Evolutionary conservation across 2,888 invertebrate genomes (phyloP).

Genomic region (Augiades crinisus): DNA sequence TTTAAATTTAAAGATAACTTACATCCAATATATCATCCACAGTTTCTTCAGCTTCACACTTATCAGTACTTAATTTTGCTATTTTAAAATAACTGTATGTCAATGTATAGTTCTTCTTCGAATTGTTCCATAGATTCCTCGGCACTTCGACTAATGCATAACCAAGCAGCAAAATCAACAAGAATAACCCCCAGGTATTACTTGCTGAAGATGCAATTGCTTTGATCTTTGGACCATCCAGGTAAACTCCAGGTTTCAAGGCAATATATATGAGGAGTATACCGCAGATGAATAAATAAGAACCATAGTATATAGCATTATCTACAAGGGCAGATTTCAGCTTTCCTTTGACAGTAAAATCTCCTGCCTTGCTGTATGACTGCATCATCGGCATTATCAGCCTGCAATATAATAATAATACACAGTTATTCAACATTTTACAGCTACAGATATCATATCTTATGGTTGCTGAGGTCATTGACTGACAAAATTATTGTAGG

Average conservation of each 20-base stretch:
- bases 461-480: too few relatives aligned
- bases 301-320: slow-evolving; percentile 99
- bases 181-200: slow-evolving; percentile 99
- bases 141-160: slow-evolving; percentile 98
- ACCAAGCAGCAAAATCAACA: slow-evolving; percentile 93
- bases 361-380: slow-evolving; percentile 98
- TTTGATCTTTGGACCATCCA: slow-evolving; percentile 96
- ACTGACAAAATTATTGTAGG: too few relatives aligned
- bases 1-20: slow-evolving; percentile 38
- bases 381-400: slow-evolving; percentile 99
- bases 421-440: too few relatives aligned
- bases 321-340: slow-evolving; percentile 96
- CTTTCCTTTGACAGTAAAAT: slow-evolving; percentile 97
- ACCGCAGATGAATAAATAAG: slow-evolving; percentile 96
- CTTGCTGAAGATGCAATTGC: slow-evolving; percentile 98
- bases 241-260: slow-evolving; percentile 91
- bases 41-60: slow-evolving; percentile 98
- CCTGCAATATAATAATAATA: slow-evolving; percentile 80
- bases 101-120: slow-evolving; percentile 91
- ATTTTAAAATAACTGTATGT: slow-evolving; percentile 95
- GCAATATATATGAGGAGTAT: slow-evolving; percentile 97
- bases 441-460: too few relatives aligned
- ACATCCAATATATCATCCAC: slow-evolving; percentile 97
- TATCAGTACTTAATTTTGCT: slow-evolving; percentile 96
- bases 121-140: slow-evolving; percentile 94